Base-by-base conservation (phyloP, 2,888 invertebrate species). In the Penaeus monodon region DNA sequence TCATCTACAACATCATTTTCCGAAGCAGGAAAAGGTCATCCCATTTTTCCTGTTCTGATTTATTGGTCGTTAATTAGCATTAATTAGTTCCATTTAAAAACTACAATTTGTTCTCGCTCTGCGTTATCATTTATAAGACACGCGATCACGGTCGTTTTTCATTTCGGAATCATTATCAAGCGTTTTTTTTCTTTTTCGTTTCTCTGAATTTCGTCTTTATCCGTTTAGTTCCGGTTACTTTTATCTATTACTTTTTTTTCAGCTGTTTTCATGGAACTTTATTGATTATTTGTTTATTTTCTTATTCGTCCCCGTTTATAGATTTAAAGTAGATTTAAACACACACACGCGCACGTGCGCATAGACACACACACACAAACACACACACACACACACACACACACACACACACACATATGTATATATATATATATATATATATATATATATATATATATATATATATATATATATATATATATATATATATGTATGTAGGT, bases 91-190 rank as follows among this genome's bases (percentile, higher is more conserved):
- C 57, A 57, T 57, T 57, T 57, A 57, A 57, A 57, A 57, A 57
- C 57, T 57, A 57, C 57, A 57, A 57, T 57, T 57, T 57, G 57
- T 57, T 57, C 57, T 57, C 57, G 14, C 57, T 57, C 57, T 17
- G 57, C 57, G 57, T 57, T 57, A 57, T 57, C 57, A 57, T 57
- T 57, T 57, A 57, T 57, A 57, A 57, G 57, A 57, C 57, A 57
- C 20, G 57, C 57, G 57, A 57, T 57, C 57, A 14, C 57, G 17
- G 57, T 3, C 17, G 17, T 57, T 57, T 57, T 57, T 57, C 57
- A 70, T 27, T 70, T 70, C n/a, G 27, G 29, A 70, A n/a, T 70
- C 33, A 70, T 70, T 70, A 70, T 70, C 33, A 70, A 70, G 27
- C n/a, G 0, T 70, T 70, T 70, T 17, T 70, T 70, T 70, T 70